Evolutionary conservation across 2,797 vertebrate genomes (phyloP).

Genomic region (Etheostoma perlongum): DNA sequence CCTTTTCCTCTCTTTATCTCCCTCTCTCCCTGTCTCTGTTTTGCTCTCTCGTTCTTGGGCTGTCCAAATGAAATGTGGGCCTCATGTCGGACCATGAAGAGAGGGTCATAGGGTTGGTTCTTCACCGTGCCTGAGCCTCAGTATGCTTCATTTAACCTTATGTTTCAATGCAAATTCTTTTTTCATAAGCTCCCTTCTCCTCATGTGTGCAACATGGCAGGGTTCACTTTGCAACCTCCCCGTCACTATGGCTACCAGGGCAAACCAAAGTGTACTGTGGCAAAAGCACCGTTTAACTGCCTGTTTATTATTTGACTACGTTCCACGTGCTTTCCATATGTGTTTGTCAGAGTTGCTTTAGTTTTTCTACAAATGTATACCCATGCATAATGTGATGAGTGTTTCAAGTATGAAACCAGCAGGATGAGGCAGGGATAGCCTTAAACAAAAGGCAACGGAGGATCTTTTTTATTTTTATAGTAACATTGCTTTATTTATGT

Average conservation of each 20-base stretch:
- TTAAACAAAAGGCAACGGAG: conserved; percentile 16
- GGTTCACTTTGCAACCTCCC: conserved; percentile 70
- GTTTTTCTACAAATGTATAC: neutral
- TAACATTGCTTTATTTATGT: conserved; percentile 15
- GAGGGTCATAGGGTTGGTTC: conserved; percentile 78
- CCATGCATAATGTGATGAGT: neutral
- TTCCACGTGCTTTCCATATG: conserved; percentile 43
- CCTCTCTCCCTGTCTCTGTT: conserved; percentile 49
- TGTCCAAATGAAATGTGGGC: conserved; percentile 85
- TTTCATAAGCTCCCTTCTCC: conserved; percentile 73
- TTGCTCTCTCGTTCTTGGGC: conserved; percentile 67
- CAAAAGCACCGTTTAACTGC: conserved; percentile 61
- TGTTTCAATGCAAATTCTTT: conserved; percentile 85
- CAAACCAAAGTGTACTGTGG: conserved; percentile 58
- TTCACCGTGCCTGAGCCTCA: conserved; percentile 72
- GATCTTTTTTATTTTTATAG: conserved; percentile 18
- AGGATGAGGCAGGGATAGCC: neutral
- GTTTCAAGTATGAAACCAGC: conserved; percentile 1
- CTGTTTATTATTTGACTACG: conserved; percentile 62
- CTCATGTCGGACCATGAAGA: conserved; percentile 75
- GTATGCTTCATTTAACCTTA: conserved; percentile 85
- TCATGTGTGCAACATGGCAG: conserved; percentile 80
- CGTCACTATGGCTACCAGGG: conserved; percentile 64
- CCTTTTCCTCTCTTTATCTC: conserved; percentile 68
- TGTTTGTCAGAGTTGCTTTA: neutral